These are phyloP conservation scores for Sylvilagus bachmani DNA, from an alignment of 2,113 vertebrate genomes.

Conservation along the genomic window DNA sequence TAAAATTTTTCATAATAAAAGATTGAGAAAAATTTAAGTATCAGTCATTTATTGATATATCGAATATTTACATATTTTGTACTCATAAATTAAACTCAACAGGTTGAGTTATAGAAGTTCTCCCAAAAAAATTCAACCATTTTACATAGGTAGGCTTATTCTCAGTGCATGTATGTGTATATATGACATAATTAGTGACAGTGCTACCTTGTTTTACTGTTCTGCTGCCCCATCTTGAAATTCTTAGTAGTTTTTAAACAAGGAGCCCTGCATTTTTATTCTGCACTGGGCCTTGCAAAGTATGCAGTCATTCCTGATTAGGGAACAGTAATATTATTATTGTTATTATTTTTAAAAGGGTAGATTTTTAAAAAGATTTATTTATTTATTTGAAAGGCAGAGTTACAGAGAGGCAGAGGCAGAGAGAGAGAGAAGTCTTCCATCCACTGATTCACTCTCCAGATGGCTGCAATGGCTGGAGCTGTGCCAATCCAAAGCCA, in stretches of 20 bases:
- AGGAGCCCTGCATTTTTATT: not conserved
- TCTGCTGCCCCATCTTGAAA: not conserved
- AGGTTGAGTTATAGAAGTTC: constrained; percentile 18
- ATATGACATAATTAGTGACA: not conserved
- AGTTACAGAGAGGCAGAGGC: too few relatives aligned
- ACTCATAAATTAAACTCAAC: constrained; percentile 18
- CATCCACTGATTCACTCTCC: too few relatives aligned
- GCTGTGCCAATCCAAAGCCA: too few relatives aligned
- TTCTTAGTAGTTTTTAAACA: constrained; percentile 41
- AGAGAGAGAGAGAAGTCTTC: too few relatives aligned
- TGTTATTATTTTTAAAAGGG: too few relatives aligned
- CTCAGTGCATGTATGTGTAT: not conserved
- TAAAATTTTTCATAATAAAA: constrained; percentile 33
- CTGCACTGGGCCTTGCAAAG: not conserved
- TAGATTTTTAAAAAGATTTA: too few relatives aligned
- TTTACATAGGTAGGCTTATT: not conserved
- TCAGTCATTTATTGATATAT: not conserved
- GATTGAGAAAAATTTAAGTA: constrained; percentile 25
- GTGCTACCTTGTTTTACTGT: not conserved
- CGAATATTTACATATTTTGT: constrained; percentile 19
- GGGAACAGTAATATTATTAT: constrained; percentile 8
- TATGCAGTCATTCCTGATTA: not conserved
- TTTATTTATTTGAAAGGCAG: too few relatives aligned
- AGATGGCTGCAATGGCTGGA: too few relatives aligned
- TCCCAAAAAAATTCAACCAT: not conserved